Evolutionary conservation across 2,113 vertebrate species (phyloP).

Genomic region (Cebus imitator): DNA sequence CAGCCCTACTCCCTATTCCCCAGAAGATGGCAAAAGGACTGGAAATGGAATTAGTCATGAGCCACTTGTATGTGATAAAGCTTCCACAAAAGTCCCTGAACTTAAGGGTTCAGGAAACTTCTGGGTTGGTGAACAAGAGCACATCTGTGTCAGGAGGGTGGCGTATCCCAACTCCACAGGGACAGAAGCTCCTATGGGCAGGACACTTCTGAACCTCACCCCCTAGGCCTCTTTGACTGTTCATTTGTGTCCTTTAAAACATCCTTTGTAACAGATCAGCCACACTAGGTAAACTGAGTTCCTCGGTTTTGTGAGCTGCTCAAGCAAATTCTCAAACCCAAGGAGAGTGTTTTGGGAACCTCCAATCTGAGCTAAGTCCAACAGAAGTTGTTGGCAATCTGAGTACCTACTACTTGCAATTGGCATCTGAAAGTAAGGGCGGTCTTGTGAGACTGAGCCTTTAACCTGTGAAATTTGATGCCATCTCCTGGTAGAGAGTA

Average conservation of each 20-base stretch:
- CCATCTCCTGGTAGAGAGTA: background rate
- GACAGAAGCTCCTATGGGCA: background rate
- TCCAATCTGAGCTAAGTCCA: background rate
- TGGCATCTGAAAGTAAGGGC: background rate
- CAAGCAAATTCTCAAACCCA: background rate
- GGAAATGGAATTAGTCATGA: background rate
- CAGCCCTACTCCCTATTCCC: background rate
- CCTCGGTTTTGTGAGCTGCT: background rate
- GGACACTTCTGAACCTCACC: background rate
- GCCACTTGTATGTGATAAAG: background rate
- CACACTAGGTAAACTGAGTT: background rate
- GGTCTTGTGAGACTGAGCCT: background rate
- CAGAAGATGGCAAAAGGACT: background rate
- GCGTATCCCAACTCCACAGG: background rate
- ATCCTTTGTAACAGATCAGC: background rate
- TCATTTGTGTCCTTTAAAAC: background rate
- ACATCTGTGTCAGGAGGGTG: background rate
- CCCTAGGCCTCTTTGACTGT: background rate
- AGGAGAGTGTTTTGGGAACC: background rate
- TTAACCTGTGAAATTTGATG: background rate
- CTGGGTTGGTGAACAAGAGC: background rate
- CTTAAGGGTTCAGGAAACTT: background rate
- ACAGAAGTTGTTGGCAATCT: background rate
- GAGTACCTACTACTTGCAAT: background rate
- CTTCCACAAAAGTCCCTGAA: background rate